Conservation (phyloP, 2,113 vertebrate genomes). For the Chloebia gouldiae region DNA sequence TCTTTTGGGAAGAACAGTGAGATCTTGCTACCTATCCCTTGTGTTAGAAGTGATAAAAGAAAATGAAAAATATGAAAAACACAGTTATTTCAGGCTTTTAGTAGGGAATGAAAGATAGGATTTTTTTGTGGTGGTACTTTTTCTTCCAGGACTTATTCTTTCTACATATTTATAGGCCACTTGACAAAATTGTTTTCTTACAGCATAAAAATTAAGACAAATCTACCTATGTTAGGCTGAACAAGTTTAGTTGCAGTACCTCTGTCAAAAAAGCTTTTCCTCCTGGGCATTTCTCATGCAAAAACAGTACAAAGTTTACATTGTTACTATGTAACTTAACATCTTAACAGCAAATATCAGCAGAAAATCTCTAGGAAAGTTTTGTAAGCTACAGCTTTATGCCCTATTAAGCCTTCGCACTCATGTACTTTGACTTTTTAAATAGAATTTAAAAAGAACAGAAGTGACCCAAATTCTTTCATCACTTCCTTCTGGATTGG, state of each 20-base stretch:
- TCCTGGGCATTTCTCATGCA: neutral
- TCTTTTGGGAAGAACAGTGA: neutral
- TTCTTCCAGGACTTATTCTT: neutral
- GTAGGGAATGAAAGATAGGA: neutral
- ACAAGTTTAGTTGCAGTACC: neutral
- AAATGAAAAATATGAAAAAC: neutral
- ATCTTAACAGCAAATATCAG: neutral
- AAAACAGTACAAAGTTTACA: neutral
- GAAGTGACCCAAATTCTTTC: neutral
- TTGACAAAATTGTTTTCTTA: neutral
- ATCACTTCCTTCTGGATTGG: neutral
- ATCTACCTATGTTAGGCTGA: neutral
- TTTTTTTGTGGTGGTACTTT: neutral
- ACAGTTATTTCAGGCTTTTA: neutral
- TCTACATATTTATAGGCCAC: neutral
- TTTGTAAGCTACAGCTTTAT: rapidly evolving
- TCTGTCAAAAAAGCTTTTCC: neutral
- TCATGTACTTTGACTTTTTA: neutral
- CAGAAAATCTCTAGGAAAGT: neutral
- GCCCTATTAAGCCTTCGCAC: neutral
- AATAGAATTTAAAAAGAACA: neutral
- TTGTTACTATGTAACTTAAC: neutral
- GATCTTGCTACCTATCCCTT: neutral
- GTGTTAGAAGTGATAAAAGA: neutral
- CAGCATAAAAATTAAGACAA: neutral